Conservation (phyloP, 2,113 vertebrate genomes). For the Prunella himalayana region DNA sequence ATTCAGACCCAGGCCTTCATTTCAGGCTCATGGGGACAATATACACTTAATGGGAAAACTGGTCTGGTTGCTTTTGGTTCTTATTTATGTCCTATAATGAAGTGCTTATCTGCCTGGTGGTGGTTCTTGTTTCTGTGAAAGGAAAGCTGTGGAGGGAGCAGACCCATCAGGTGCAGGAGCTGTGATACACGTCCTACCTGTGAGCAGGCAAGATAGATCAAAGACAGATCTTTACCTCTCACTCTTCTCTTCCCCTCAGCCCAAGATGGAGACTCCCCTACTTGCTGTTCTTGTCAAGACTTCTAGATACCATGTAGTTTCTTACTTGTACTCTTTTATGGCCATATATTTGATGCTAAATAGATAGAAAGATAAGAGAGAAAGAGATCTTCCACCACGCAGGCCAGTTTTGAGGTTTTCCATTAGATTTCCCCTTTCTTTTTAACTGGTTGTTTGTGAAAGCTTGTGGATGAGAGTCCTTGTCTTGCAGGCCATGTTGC, state of each 20-base stretch:
- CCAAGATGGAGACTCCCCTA: background rate
- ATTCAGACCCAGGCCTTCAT: conserved; percentile 2
- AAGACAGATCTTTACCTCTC: background rate
- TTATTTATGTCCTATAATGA: conserved; percentile 2
- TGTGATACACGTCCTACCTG: rapidly evolving
- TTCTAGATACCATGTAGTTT: background rate
- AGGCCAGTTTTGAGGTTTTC: background rate
- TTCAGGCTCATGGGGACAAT: conserved; percentile 24
- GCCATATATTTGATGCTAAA: background rate
- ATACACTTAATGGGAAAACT: conserved; percentile 18
- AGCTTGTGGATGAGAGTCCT: background rate
- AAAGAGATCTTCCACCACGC: background rate
- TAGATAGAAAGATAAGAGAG: background rate
- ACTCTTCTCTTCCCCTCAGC: background rate
- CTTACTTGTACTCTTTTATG: background rate
- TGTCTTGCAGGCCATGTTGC: background rate
- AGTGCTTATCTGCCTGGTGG: background rate
- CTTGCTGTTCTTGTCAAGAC: background rate
- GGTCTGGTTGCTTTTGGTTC: background rate
- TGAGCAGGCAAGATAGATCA: background rate
- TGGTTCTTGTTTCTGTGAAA: background rate
- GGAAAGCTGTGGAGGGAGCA: background rate
- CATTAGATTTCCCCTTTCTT: background rate
- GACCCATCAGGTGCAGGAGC: background rate
- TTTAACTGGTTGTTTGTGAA: background rate